Conservation (phyloP, 2,888 invertebrate species). For the Prosapia bicincta region DNA sequence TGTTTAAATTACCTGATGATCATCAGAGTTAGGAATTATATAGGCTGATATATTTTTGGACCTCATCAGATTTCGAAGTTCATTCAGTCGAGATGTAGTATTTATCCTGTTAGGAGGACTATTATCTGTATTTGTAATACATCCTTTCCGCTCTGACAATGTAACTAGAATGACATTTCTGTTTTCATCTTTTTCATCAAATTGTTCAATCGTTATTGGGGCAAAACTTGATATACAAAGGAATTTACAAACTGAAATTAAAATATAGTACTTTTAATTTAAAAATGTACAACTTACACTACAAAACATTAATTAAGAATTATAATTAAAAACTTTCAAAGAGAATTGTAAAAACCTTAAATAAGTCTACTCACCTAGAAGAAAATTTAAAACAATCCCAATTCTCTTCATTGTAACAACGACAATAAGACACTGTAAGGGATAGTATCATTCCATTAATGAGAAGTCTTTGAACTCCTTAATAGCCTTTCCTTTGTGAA, state of each 20-base stretch:
- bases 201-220: background rate
- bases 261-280: too few species aligned
- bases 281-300: too few species aligned
- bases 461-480: background rate
- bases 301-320: too few species aligned
- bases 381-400: background rate
- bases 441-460: background rate
- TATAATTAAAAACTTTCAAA: too few species aligned
- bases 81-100: conserved; percentile 28
- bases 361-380: background rate
- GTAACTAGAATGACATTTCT: background rate
- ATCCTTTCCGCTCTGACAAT: conserved; percentile 13
- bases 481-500: background rate
- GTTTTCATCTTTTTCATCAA: background rate
- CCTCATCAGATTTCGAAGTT: conserved; percentile 33
- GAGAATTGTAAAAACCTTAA: too few species aligned
- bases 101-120: conserved; percentile 20
- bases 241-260: background rate
- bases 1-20: conserved; percentile 37
- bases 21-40: conserved; percentile 39
- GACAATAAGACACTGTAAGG: conserved; percentile 5
- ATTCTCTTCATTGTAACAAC: background rate
- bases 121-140: background rate
- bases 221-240: background rate
- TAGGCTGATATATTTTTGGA: conserved; percentile 36